phyloP scores from a whole-genome alignment of 1,140 invertebrate genomes.

The Drosophila mauritiana region DNA sequence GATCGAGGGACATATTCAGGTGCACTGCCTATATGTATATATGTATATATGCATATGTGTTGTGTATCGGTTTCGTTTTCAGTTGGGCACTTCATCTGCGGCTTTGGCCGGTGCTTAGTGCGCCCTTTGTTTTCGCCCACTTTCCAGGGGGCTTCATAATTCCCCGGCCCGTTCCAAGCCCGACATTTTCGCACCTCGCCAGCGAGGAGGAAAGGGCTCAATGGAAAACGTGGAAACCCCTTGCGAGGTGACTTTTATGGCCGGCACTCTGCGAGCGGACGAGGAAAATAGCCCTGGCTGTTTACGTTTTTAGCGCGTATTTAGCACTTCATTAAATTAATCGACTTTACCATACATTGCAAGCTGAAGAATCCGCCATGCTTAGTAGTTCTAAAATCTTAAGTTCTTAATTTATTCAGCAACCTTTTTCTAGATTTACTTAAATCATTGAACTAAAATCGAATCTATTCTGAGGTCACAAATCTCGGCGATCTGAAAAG shows the following conservation, averaged over 20 bases:
- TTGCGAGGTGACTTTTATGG: slow-evolving; percentile 11
- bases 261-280: background rate
- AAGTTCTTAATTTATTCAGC: too few species aligned
- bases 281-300: background rate
- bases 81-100: slow-evolving; percentile 30
- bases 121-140: slow-evolving; percentile 34
- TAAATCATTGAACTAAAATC: background rate
- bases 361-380: background rate
- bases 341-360: background rate
- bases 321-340: slow-evolving; percentile 4
- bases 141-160: slow-evolving; percentile 11
- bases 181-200: slow-evolving; percentile 13
- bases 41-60: background rate
- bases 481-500: slow-evolving; percentile 33
- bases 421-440: background rate
- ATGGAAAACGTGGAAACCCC: slow-evolving; percentile 19
- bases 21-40: background rate
- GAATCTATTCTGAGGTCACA: background rate
- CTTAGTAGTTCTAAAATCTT: too few species aligned
- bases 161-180: background rate
- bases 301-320: slow-evolving; percentile 3
- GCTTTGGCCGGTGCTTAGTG: slow-evolving; percentile 35
- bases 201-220: background rate
- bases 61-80: background rate
- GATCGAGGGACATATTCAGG: slow-evolving; percentile 6